Base-by-base conservation (phyloP, 2,797 vertebrate genomes). In the Gymnopithys bicolor region DNA sequence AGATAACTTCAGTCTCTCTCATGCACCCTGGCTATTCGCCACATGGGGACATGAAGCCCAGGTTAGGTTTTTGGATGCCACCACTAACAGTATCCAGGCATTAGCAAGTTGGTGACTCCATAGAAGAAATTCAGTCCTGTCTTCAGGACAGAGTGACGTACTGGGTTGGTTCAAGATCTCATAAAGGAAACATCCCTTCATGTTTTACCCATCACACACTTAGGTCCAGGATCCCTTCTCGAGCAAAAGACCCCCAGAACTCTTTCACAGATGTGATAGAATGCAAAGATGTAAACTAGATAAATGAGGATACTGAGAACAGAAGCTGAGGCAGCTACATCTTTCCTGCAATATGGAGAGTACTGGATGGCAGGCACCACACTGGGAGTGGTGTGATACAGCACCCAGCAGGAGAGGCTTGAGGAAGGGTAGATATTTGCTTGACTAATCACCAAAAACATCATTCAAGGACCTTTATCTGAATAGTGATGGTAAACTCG, bases 301-400 rank as follows among this genome's bases (percentile, higher is more conserved):
- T 45, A 68, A 81, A 84, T 6, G 15, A 39, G 5, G 7, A 48
- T 69, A 73, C 24, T 71, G 43, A 77, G 66, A 53, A n/a, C 0
- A 2, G 39, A 68, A 75, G 32, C 18, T 17, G 35, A 77, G 35
- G 24, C 52, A 86, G 17, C 7, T 43, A 63, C 62, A 66, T 14
- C 14, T 66, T 69, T 28, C 39, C 32, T 66, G 13, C 9, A 32
- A 7, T 46, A 12, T 7, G 9, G 27, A 21, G 25, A 74, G 30
- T 0, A 0, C n/a, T 58, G 51, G 10, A 14, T 12, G 30, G 19
- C 24, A 88, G 56, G 35, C 14, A 39, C 21, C 5, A 19, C 9
- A 16, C 21, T 43, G 45, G 9, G 15, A 77, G 32, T 17, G 30
- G 9, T 49, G 19, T 23, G 51, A 39, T 6, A 69, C 48, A 23